Evolutionary conservation across 2,113 vertebrate species (phyloP), one percentile per base, ranked within the genome.

Genomic region (Cynoglossus semilaevis): DNA sequence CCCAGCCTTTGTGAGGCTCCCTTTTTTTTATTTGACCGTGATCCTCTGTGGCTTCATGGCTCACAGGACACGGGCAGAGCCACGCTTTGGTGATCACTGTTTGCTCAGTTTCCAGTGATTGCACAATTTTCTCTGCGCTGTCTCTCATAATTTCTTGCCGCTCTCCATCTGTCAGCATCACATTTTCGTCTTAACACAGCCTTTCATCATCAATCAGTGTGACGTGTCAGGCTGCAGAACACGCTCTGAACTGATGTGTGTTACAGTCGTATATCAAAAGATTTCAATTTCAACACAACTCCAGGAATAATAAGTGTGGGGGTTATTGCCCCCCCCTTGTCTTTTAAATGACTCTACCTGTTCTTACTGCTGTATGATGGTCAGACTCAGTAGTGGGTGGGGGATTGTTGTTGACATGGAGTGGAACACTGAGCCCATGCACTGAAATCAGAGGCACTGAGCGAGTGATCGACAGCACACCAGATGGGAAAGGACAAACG

Each of bases 71-170:
- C 16, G 15, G 61, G 73, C 38, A 74, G 69, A 70, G 70, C 56
- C 62, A 9, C 74, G 79, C 80, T 72, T 67, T 72, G 68, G 74
- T 74, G 69, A 82, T 86, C 80, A 68, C 78, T 81, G 85, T 87
- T 72, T 79, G 76, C 76, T 79, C 71, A 80, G 72, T 89, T 88
- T 88, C 80, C 84, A 76, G 63, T 85, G 79, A 85, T 72, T 75
- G 74, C 85, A 72, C 80, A 79, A 87, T 89, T 85, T 88, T 72
- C 74, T 76, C 74, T 77, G 76, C 67, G 71, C 80, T 75, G 70
- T 88, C 70, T 82, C 66, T 8, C 53, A 55, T 77, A 18, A 67
- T 80, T 73, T 68, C 77, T 80, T 70, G 72, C 50, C 35, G 45
- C 75, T 67, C 77, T 84, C 79, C 76, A 83, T 86, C 75, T 75